These are phyloP conservation scores for Butorides virescens DNA, from an alignment of 2,113 vertebrate genomes.

Conservation along the genomic window DNA sequence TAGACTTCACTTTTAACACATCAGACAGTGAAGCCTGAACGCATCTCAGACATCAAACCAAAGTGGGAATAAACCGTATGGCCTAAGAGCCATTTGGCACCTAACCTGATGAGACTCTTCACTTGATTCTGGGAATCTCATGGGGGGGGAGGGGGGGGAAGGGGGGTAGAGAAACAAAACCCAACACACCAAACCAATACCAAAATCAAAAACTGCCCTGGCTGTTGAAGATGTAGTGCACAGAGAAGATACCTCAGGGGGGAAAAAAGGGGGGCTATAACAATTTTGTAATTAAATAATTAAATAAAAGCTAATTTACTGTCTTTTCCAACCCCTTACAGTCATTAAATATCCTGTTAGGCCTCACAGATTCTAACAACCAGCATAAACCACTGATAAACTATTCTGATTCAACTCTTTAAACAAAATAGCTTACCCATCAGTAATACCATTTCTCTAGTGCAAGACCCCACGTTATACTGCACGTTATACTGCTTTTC, in stretches of 20 bases:
- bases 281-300: neutral
- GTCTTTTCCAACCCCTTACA: neutral
- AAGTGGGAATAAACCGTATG: neutral
- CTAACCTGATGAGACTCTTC: neutral
- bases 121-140: neutral
- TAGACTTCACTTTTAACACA: neutral
- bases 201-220: neutral
- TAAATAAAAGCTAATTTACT: neutral
- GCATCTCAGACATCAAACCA: neutral
- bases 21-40: neutral
- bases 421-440: neutral
- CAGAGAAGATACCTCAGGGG: neutral
- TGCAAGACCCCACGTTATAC: neutral
- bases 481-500: neutral
- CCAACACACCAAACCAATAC: too few relatives aligned
- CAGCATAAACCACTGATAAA: neutral
- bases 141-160: too few relatives aligned
- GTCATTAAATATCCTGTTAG: neutral
- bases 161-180: too few relatives aligned
- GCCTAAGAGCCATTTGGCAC: neutral
- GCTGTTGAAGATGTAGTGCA: neutral
- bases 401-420: neutral
- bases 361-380: neutral
- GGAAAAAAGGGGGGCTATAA: rapidly evolving
- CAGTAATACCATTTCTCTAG: neutral